These are phyloP conservation scores for Microplitis demolitor DNA, from an alignment of 1,140 invertebrate genomes.

Conservation along the genomic window DNA sequence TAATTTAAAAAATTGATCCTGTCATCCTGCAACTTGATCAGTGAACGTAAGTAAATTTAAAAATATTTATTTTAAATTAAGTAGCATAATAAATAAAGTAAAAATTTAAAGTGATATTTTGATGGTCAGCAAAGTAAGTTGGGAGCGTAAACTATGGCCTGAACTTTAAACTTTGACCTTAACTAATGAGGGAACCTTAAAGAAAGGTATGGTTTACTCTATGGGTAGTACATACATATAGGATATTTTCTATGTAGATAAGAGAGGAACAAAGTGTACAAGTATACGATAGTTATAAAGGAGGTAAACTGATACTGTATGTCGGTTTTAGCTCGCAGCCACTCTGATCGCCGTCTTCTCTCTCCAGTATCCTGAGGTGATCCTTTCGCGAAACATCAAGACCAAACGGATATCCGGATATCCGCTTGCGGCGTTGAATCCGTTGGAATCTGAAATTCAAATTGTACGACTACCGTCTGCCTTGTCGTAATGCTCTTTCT, in stretches of 20 bases:
- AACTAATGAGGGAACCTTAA: not conserved
- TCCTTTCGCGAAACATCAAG: constrained; percentile 40
- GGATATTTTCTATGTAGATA: not conserved
- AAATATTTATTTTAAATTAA: not conserved
- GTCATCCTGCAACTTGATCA: too few species aligned
- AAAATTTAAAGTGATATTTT: too few species aligned
- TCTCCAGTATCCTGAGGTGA: constrained; percentile 2
- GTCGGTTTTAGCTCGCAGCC: not conserved
- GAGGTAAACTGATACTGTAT: not conserved
- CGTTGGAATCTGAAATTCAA: constrained; percentile 54
- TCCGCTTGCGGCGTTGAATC: constrained; percentile 37
- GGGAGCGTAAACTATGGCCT: too few species aligned
- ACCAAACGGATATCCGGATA: constrained; percentile 44
- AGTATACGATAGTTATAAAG: not conserved
- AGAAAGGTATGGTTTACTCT: not conserved
- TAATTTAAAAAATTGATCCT: too few species aligned
- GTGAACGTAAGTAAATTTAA: too few species aligned
- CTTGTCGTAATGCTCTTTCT: not conserved
- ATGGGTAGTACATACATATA: too few species aligned
- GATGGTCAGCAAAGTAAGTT: too few species aligned
- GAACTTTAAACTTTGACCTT: not conserved
- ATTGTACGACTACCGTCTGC: constrained; percentile 45
- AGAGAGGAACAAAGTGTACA: not conserved
- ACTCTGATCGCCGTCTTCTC: not conserved
- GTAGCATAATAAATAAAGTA: too few species aligned